These are phyloP conservation scores for Hippoglossus hippoglossus DNA, from an alignment of 2,797 vertebrate genomes.

Conservation along the genomic window DNA sequence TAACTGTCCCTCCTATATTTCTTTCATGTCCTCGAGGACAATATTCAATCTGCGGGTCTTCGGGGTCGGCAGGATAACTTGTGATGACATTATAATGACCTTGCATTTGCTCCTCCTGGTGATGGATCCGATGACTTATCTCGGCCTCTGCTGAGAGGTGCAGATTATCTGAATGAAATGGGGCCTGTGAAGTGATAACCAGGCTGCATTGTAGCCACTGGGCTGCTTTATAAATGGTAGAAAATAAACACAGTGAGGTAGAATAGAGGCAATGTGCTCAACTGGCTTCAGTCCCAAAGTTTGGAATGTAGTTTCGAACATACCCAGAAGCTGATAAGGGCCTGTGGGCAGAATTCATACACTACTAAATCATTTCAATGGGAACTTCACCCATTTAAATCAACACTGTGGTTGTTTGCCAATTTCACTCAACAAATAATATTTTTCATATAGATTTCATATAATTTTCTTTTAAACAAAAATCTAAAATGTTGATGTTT, in stretches of 20 bases:
- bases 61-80: constrained; percentile 73
- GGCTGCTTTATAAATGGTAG: constrained; percentile 75
- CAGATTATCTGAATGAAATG: constrained; percentile 83
- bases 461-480: not conserved
- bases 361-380: constrained; percentile 56
- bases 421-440: not conserved
- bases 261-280: constrained; percentile 62
- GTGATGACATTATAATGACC: constrained; percentile 85
- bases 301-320: constrained; percentile 74
- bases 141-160: constrained; percentile 80
- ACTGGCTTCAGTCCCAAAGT: constrained; percentile 77
- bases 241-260: constrained; percentile 61
- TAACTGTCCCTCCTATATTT: constrained; percentile 49
- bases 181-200: constrained; percentile 80
- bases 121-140: constrained; percentile 80
- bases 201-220: constrained; percentile 76
- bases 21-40: constrained; percentile 67
- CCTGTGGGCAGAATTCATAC: constrained; percentile 58
- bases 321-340: constrained; percentile 67
- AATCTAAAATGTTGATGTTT: not conserved
- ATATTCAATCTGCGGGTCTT: constrained; percentile 66
- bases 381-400: constrained; percentile 10
- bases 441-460: not conserved
- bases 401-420: not conserved
- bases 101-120: constrained; percentile 80